These are phyloP conservation scores for Venustaconcha ellipsiformis DNA, from an alignment of 1,140 invertebrate species.

Conservation along the genomic window DNA sequence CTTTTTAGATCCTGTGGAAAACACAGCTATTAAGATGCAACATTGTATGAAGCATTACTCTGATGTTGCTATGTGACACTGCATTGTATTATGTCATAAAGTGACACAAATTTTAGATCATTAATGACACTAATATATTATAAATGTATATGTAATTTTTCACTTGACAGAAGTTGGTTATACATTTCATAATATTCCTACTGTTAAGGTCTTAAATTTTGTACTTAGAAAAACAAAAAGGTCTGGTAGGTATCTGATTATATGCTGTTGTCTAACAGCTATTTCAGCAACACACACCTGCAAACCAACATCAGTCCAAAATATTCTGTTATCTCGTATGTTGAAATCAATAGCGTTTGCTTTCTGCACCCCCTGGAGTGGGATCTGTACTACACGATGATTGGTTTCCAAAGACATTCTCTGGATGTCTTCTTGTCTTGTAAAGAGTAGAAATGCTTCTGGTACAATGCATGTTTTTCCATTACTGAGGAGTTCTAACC, in stretches of 20 bases:
- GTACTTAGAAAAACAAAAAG: too few relatives aligned
- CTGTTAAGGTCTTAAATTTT: too few relatives aligned
- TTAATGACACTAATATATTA: neutral
- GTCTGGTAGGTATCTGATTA: too few relatives aligned
- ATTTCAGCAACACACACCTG: slow-evolving; percentile 46
- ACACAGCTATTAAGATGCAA: too few relatives aligned
- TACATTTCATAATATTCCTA: too few relatives aligned
- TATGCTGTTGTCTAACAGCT: neutral
- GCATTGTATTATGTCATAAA: too few relatives aligned
- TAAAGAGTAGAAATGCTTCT: slow-evolving; percentile 89
- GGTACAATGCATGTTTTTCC: slow-evolving; percentile 85
- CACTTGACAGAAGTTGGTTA: neutral
- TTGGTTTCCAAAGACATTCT: slow-evolving; percentile 74
- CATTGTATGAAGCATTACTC: too few relatives aligned
- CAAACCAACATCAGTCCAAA: slow-evolving; percentile 90
- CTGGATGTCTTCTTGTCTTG: slow-evolving; percentile 85
- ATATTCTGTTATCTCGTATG: slow-evolving; percentile 84
- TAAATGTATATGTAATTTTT: too few relatives aligned
- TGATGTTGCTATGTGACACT: too few relatives aligned
- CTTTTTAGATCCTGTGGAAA: too few relatives aligned
- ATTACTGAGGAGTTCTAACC: slow-evolving; percentile 82
- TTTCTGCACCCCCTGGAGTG: slow-evolving; percentile 80
- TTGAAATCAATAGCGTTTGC: slow-evolving; percentile 94
- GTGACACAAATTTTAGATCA: slow-evolving; percentile 2
- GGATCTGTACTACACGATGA: slow-evolving; percentile 78